Evolutionary conservation across 2,113 vertebrate genomes (phyloP).

Genomic region (Onychostoma macrolepis): DNA sequence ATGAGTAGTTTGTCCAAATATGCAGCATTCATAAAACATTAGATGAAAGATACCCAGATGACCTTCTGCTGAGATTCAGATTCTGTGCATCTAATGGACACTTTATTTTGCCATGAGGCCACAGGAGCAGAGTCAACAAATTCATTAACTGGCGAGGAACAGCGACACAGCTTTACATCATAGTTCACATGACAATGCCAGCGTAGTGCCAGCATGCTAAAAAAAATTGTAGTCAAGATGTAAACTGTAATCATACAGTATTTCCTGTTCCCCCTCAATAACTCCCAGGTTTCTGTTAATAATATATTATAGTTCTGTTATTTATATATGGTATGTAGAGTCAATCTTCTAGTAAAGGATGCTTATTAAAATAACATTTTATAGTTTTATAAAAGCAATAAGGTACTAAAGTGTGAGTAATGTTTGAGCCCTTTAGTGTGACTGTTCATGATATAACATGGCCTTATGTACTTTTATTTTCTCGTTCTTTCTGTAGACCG

Average conservation of each 20-base stretch:
- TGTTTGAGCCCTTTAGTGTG: neutral
- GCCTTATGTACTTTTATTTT: neutral
- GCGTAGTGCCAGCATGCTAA: too few relatives aligned
- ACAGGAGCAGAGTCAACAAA: too few relatives aligned
- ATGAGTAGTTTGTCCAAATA: neutral
- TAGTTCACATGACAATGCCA: too few relatives aligned
- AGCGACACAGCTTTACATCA: too few relatives aligned
- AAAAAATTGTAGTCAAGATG: too few relatives aligned
- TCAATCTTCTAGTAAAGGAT: neutral
- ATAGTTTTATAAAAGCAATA: neutral
- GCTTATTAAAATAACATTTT: neutral
- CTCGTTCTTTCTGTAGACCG: conserved; percentile 74
- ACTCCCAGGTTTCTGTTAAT: too few relatives aligned
- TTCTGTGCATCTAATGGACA: neutral
- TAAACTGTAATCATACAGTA: too few relatives aligned
- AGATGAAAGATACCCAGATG: neutral
- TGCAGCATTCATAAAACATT: neutral
- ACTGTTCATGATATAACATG: neutral
- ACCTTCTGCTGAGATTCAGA: neutral
- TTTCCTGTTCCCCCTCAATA: too few relatives aligned
- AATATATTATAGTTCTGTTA: neutral
- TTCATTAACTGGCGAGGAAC: too few relatives aligned
- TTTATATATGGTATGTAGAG: neutral
- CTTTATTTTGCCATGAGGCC: neutral
- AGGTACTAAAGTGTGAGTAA: neutral